phyloP scores from a whole-genome alignment of 1,140 invertebrate species.

The Gryllus bimaculatus region DNA sequence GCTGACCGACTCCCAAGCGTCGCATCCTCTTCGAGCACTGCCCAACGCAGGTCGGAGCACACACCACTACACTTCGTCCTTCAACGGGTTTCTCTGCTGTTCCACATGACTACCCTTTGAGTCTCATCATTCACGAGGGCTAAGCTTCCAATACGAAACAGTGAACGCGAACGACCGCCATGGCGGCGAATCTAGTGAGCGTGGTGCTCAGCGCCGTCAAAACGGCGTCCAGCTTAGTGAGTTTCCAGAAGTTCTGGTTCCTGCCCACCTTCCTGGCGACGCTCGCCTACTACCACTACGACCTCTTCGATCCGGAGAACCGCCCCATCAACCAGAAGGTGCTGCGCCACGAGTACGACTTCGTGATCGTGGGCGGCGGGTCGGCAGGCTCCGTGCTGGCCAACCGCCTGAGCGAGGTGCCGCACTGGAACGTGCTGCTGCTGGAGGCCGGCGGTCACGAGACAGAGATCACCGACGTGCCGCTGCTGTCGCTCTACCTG shows the following conservation, averaged over 20 bases:
- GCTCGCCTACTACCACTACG: slow-evolving; percentile 76
- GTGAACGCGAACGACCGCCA: neutral
- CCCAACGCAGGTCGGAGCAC: no score
- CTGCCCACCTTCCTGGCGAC: slow-evolving; percentile 67
- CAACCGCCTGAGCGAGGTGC: slow-evolving; percentile 69
- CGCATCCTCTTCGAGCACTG: no score
- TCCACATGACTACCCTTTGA: no score
- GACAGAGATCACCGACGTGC: slow-evolving; percentile 71
- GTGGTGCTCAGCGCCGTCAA: slow-evolving; percentile 52
- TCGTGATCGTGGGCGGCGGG: slow-evolving; percentile 70
- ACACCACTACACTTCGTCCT: no score
- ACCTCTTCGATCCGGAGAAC: slow-evolving; percentile 75
- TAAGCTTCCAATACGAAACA: no score
- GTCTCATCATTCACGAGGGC: no score
- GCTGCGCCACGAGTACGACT: slow-evolving; percentile 62
- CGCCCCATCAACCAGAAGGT: slow-evolving; percentile 56
- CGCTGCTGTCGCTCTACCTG: slow-evolving; percentile 70
- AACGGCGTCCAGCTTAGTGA: slow-evolving; percentile 49
- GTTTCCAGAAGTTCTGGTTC: slow-evolving; percentile 43
- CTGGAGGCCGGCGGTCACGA: slow-evolving; percentile 84
- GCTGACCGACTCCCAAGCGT: no score
- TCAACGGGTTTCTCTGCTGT: no score
- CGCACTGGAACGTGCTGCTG: slow-evolving; percentile 67
- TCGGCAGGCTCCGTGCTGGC: slow-evolving; percentile 81
- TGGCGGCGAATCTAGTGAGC: slow-evolving; percentile 31